A percentile compares a stretch with the other conserved stretches of the same genome.
These are phyloP conservation scores for Zaprionus lineosus DNA, from an alignment of 2,888 invertebrate species.

Conservation along the genomic window DNA sequence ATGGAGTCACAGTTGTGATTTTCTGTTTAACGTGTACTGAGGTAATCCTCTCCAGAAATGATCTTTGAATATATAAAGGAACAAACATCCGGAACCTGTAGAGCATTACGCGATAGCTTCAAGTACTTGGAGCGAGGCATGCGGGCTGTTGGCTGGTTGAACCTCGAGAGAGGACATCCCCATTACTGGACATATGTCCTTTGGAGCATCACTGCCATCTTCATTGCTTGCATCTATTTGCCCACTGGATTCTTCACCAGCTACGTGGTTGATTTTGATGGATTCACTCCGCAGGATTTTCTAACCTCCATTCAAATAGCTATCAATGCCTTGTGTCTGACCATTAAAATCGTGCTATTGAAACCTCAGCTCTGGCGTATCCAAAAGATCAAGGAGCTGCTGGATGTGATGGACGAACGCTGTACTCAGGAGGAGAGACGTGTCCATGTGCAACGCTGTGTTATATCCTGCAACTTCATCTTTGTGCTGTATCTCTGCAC, in stretches of 20 bases:
- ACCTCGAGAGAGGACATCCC: neutral
- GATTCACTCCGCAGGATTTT: slow-evolving; percentile 29
- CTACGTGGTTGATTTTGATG: slow-evolving; percentile 21
- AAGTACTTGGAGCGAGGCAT: slow-evolving; percentile 35
- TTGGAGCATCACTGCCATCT: neutral
- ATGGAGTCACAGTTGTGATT: too few relatives aligned
- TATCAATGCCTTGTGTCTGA: slow-evolving; percentile 16
- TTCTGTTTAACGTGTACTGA: too few relatives aligned
- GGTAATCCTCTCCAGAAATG: slow-evolving; percentile 6
- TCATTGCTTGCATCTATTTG: slow-evolving; percentile 7
- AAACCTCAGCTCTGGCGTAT: slow-evolving; percentile 27
- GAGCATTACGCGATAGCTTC: slow-evolving; percentile 33
- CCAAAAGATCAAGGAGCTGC: slow-evolving; percentile 15
- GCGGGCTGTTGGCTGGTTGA: slow-evolving; percentile 36
- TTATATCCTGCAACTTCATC: slow-evolving; percentile 23
- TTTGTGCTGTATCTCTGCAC: slow-evolving; percentile 33
- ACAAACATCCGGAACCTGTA: neutral
- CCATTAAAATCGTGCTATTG: slow-evolving; percentile 6
- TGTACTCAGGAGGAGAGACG: slow-evolving; percentile 7
- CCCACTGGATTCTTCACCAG: slow-evolving; percentile 36
- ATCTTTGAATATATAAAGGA: slow-evolving; percentile 27
- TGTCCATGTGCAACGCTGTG: slow-evolving; percentile 24
- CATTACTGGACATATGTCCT: slow-evolving; percentile 2
- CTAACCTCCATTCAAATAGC: slow-evolving; percentile 36
- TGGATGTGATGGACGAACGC: slow-evolving; percentile 37